A percentile compares a stretch with the other conserved stretches of the same genome.
Evolutionary conservation across 2,888 invertebrate genomes (phyloP).

Genomic region (Eudasyphora cyanicolor): DNA sequence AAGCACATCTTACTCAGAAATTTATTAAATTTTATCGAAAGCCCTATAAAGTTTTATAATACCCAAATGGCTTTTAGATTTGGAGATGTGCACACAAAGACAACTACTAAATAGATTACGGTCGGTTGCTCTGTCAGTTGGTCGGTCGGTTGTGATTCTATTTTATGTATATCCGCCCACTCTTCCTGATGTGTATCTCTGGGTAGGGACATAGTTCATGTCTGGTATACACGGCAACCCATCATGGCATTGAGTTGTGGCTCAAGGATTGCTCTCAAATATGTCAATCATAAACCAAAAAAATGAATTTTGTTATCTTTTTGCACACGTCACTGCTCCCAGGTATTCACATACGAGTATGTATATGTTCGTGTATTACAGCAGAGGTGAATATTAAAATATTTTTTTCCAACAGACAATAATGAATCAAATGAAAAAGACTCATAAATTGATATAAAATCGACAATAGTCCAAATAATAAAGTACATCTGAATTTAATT

Average conservation of each 20-base stretch:
- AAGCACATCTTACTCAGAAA: conserved; percentile 45
- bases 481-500: too few relatives aligned
- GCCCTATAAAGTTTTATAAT: conserved; percentile 55
- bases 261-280: conserved; percentile 22
- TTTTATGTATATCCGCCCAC: neutral
- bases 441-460: too few relatives aligned
- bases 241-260: neutral
- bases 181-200: neutral
- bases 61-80: conserved; percentile 30
- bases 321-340: neutral
- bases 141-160: neutral
- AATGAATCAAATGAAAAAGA: too few relatives aligned
- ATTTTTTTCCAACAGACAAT: neutral
- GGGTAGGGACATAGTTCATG: neutral
- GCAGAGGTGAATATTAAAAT: neutral
- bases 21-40: conserved; percentile 57
- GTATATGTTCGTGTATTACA: neutral
- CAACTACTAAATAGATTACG: conserved; percentile 43
- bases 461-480: too few relatives aligned
- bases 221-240: neutral
- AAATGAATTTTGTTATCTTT: conserved; percentile 39
- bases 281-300: conserved; percentile 55
- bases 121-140: neutral
- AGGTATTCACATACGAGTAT: neutral
- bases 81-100: conserved; percentile 6